These are phyloP conservation scores for Xenops minutus DNA, from an alignment of 2,797 vertebrate genomes.

Conservation along the genomic window DNA sequence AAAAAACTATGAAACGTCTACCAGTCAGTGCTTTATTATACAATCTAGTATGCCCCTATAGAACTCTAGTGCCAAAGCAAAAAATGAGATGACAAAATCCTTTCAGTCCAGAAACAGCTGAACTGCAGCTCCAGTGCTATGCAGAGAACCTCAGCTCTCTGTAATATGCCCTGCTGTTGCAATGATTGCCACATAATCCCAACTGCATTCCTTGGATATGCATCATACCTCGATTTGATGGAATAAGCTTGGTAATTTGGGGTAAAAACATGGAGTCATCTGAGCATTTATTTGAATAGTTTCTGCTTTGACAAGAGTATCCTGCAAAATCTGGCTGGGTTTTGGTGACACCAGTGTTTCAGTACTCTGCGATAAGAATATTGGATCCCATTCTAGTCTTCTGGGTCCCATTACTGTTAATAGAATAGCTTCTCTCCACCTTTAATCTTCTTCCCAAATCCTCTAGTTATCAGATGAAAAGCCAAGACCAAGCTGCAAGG, in stretches of 20 bases:
- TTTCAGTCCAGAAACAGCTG: not conserved
- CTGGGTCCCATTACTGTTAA: not conserved
- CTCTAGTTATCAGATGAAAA: not conserved
- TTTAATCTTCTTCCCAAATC: not conserved
- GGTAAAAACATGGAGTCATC: not conserved
- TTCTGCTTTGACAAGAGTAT: not conserved
- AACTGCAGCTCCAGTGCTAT: not conserved
- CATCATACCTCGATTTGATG: not conserved
- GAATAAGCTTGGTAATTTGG: not conserved
- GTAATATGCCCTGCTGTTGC: not conserved
- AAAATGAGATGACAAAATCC: not conserved
- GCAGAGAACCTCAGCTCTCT: not conserved
- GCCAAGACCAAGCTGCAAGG: not conserved
- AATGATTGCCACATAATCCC: not conserved
- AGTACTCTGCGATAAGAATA: not conserved
- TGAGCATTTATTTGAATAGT: not conserved
- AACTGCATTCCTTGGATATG: not conserved
- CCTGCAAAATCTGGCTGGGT: not conserved
- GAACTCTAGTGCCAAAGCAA: not conserved
- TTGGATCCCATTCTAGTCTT: not conserved
- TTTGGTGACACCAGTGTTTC: not conserved
- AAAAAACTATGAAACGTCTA: not conserved
- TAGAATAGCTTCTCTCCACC: not conserved
- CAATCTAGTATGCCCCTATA: not conserved
- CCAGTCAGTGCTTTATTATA: not conserved